Base-by-base conservation (phyloP, 2,888 invertebrate genomes). In the Desoria tigrina region DNA sequence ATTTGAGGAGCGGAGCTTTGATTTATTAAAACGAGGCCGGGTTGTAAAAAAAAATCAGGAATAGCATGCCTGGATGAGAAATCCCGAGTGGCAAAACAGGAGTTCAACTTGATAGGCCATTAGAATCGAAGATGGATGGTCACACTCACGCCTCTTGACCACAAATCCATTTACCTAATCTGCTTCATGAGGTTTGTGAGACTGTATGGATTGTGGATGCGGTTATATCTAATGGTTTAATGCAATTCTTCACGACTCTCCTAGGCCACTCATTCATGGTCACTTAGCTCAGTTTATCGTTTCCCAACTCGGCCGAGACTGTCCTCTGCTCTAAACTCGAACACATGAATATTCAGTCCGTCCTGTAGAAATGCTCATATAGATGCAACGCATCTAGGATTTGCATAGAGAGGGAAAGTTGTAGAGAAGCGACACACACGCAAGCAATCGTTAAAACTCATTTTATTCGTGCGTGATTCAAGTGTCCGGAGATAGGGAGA, bases 161-260 rank as follows among this genome's bases (percentile, higher is more conserved):
- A 28, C 56, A 18, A 7, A 45, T 63, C 57, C 63, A 63, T 58
- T 51, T 26, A 58, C 39, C 26, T 63, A 50, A 57, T 42, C 63
- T 21, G 32, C 6, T 59, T 32, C 56, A 42, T 18, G 21, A 45
- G 18, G 21, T 45, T 6, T 18, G 45, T 18, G 45, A 45, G 45
- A 9, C 4, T 45, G n/a, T 45, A n/a, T 45, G 45, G 4, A 6
- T 45, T 21, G 6, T 16, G 7, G 16, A 21, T 45, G 45, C 21
- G 45, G 45, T 45, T 45, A 45, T 32, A 32, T 11, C 6, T 32
- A 32, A 32, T 32, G 32, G 32, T 11, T 32, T 32, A 32, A 32
- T 32, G 32, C 32, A 32, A 32, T 32, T 32, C 32, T 32, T 32
- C 11, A 32, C 32, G 32, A 32, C 32, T n/a, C n/a, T n/a, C n/a